Evolutionary conservation across 2,797 vertebrate genomes (phyloP).

Genomic region (Phrynocephalus vlangalii): DNA sequence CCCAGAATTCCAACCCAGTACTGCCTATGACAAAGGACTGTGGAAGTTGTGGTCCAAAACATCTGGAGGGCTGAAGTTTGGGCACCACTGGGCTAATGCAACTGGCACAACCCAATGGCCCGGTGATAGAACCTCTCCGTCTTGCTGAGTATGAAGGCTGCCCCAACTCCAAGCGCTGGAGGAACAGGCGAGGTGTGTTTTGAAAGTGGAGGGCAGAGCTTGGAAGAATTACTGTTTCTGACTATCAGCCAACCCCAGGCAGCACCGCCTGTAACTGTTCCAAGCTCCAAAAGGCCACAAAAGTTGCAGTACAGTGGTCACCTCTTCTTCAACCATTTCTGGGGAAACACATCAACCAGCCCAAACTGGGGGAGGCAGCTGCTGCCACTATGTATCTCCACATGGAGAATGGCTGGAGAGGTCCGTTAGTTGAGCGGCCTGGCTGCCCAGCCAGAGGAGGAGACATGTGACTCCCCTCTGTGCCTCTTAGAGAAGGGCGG

Average conservation of each 20-base stretch:
- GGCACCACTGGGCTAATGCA: constrained; percentile 46
- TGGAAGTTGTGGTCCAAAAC: no score
- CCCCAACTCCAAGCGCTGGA: background rate
- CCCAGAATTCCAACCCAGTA: no score
- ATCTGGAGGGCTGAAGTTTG: no score
- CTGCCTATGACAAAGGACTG: no score
- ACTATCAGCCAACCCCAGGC: no score
- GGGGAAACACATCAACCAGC: background rate
- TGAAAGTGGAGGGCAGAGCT: background rate
- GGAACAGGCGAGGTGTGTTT: background rate
- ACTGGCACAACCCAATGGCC: constrained; percentile 42
- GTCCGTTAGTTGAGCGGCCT: background rate
- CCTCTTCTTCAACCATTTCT: background rate
- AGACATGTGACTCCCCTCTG: no score
- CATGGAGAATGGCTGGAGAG: background rate
- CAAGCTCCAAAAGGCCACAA: background rate
- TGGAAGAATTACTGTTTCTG: no score
- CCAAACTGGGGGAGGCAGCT: background rate
- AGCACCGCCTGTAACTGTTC: no score
- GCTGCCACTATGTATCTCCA: no score
- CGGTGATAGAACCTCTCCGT: background rate
- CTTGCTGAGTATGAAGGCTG: background rate
- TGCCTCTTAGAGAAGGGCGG: no score
- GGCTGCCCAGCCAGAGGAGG: no score
- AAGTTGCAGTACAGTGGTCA: background rate